Evolutionary conservation across 2,797 vertebrate species (phyloP).

Genomic region (Triplophysa yarkandensis): DNA sequence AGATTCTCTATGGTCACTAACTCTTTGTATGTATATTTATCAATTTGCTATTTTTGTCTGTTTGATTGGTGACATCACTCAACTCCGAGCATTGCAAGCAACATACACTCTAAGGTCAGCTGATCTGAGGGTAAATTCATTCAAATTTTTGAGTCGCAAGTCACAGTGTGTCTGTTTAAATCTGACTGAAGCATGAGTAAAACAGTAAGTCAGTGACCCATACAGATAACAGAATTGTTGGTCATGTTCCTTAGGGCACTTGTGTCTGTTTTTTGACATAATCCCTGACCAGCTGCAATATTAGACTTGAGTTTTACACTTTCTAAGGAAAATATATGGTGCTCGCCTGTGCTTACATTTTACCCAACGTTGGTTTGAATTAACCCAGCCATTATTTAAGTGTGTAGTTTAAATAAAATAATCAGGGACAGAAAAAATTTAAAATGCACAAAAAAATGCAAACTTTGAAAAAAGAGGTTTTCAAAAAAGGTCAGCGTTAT

Average conservation of each 20-base stretch:
- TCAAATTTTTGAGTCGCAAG: constrained; percentile 7
- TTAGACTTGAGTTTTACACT: not conserved
- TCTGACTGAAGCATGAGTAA: not conserved
- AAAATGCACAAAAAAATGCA: too few relatives aligned
- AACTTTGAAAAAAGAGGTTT: too few relatives aligned
- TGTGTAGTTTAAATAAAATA: too few relatives aligned
- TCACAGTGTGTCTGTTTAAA: not conserved
- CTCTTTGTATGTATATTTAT: too few relatives aligned
- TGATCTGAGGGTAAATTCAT: constrained; percentile 22
- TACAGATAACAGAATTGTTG: not conserved
- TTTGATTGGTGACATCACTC: constrained; percentile 35
- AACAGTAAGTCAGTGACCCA: not conserved
- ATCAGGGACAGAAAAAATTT: too few relatives aligned
- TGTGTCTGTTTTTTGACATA: not conserved
- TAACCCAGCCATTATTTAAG: too few relatives aligned
- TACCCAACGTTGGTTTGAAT: too few relatives aligned
- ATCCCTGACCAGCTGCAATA: not conserved
- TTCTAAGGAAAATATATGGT: not conserved
- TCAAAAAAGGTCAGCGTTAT: too few relatives aligned
- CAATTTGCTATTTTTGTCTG: too few relatives aligned
- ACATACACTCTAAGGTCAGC: constrained; percentile 46
- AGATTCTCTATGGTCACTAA: not conserved
- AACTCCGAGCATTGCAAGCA: constrained; percentile 16
- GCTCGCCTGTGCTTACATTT: not conserved
- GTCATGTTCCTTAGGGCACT: not conserved